These are phyloP conservation scores for Pampus argenteus DNA, from an alignment of 2,797 vertebrate genomes.

Conservation along the genomic window DNA sequence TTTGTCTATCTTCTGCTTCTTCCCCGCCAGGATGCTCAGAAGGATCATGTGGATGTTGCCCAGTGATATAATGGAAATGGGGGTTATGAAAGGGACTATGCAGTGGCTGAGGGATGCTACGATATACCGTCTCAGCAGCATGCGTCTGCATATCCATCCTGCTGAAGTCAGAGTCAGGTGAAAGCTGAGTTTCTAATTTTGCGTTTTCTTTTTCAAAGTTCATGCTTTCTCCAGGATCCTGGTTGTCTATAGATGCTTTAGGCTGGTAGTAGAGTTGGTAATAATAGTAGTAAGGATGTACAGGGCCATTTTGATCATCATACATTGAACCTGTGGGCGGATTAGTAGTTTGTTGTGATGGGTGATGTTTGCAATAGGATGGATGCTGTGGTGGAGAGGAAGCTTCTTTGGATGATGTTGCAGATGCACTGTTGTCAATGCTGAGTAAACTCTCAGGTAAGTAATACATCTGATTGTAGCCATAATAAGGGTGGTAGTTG, in stretches of 20 bases:
- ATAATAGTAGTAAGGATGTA: slow-evolving; percentile 45
- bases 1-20: not conserved
- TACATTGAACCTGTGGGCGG: not conserved
- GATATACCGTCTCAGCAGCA: slow-evolving; percentile 6
- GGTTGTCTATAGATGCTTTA: not conserved
- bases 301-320: not conserved
- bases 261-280: slow-evolving; percentile 34
- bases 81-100: not conserved
- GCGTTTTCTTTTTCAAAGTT: slow-evolving; percentile 6
- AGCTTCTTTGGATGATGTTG: slow-evolving; percentile 19
- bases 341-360: not conserved
- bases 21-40: not conserved
- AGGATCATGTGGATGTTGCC: not conserved
- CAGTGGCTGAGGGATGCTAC: slow-evolving; percentile 1
- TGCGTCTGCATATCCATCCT: not conserved
- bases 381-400: not conserved
- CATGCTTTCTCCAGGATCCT: not conserved
- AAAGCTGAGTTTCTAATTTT: slow-evolving; percentile 7
- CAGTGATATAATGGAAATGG: slow-evolving; percentile 1
- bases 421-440: not conserved
- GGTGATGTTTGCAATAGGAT: not conserved
- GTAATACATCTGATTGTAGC: slow-evolving; percentile 40
- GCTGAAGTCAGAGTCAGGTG: not conserved
- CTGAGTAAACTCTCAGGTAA: slow-evolving; percentile 9
- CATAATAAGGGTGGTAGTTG: slow-evolving; percentile 45